Conservation (phyloP, 1,140 invertebrate genomes). For the Mizuhopecten yessoensis region DNA sequence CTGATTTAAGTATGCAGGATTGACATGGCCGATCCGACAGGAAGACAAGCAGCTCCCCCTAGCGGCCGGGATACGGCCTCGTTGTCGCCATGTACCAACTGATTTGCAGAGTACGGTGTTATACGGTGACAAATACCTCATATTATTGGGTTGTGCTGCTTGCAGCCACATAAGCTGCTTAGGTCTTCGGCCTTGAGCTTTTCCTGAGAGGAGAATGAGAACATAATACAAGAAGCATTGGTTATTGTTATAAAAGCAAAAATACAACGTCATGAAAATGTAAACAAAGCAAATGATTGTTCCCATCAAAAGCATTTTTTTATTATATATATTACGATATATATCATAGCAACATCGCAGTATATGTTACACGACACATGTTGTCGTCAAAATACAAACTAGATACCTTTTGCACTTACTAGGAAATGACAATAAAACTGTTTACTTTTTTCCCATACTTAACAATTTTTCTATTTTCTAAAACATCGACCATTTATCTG, state of each 20-base stretch:
- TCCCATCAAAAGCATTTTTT: too few relatives aligned
- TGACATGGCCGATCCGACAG: conserved; percentile 20
- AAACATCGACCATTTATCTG: too few relatives aligned
- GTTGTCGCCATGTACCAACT: not conserved
- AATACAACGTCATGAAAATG: not conserved
- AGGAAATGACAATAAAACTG: too few relatives aligned
- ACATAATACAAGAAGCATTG: not conserved
- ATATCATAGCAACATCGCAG: too few relatives aligned
- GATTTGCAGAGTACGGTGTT: conserved; percentile 3
- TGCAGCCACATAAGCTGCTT: not conserved
- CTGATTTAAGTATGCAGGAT: not conserved
- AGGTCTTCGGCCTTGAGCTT: not conserved
- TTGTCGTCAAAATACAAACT: too few relatives aligned
- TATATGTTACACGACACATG: too few relatives aligned
- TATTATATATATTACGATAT: too few relatives aligned
- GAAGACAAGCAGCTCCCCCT: conserved; percentile 2
- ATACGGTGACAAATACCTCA: conserved; percentile 9
- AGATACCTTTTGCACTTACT: too few relatives aligned
- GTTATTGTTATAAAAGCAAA: not conserved
- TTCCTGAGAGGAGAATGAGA: not conserved
- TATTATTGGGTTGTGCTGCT: not conserved
- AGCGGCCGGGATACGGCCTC: not conserved
- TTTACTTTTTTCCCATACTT: too few relatives aligned
- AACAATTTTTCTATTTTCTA: too few relatives aligned
- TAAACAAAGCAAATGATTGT: not conserved